These are phyloP conservation scores for Ochotona princeps DNA, from an alignment of 2,113 vertebrate genomes.

Conservation along the genomic window DNA sequence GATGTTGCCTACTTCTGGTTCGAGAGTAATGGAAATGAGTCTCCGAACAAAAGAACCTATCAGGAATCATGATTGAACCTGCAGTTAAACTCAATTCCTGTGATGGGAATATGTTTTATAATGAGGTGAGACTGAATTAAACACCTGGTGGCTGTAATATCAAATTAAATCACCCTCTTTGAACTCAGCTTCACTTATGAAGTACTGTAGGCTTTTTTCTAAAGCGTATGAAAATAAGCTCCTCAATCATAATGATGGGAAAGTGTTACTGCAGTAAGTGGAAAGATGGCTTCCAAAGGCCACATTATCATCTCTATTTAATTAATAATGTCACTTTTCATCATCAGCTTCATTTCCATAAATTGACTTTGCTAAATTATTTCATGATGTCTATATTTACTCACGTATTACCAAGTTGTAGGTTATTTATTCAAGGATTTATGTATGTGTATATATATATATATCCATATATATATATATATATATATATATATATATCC, in stretches of 20 bases:
- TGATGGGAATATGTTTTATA: conserved; percentile 68
- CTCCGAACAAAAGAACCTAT: conserved; percentile 52
- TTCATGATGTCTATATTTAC: not conserved
- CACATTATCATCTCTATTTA: conserved; percentile 48
- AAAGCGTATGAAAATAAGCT: conserved; percentile 58
- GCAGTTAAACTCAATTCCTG: conserved; percentile 58
- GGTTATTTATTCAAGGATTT: not conserved
- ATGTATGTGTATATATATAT: too few species aligned
- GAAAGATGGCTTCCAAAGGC: conserved; percentile 20
- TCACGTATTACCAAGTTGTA: not conserved
- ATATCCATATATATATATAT: too few species aligned
- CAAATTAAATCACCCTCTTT: conserved; percentile 72
- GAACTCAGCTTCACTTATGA: conserved; percentile 72
- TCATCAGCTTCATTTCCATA: conserved; percentile 30
- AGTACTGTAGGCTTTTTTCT: not conserved
- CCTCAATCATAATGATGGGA: conserved; percentile 6
- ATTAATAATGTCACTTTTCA: conserved; percentile 45
- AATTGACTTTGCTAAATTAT: conserved; percentile 47
- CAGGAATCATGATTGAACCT: conserved; percentile 64
- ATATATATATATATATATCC: too few species aligned
- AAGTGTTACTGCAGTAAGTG: not conserved
- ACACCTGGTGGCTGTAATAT: conserved; percentile 76
- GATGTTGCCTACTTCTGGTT: conserved; percentile 48
- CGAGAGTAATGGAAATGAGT: conserved; percentile 49
- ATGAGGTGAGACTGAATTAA: conserved; percentile 76